Base-by-base conservation (phyloP, 2,113 vertebrate genomes). In the Ancistrus triradiatus region DNA sequence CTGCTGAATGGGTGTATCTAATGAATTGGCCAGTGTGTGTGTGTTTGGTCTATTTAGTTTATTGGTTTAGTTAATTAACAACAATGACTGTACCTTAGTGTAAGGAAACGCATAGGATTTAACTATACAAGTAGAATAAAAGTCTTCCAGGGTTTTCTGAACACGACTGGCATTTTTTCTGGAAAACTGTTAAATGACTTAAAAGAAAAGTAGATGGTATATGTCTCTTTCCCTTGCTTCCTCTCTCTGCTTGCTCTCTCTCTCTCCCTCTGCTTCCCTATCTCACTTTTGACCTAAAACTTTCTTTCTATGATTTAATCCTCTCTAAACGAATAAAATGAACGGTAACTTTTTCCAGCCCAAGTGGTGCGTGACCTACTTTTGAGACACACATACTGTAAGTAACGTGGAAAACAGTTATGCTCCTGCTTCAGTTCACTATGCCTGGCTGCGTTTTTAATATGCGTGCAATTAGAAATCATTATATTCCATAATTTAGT, bases 301-400 rank as follows among this genome's bases (percentile, higher is more conserved):
- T 68, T 51, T 71, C 52, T 28, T 48, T 74, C 63, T 53, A 78
- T 86, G 84, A 86, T 83, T 85, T 83, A 81, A 87, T 80, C 79
- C 69, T 63, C 68, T 51, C 43, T 80, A 77, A 78, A 84, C 78
- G 75, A 79, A 68, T 77, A 55, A 77, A 78, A 84, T 79, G 75
- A 79, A 68, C 76, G 57, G 74, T 80, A 81, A 86, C 71, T 75
- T 84, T 85, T 85, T 87, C 84, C 84, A 85, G 75, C 68, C 78
- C 70, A 67, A 80, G 69, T 66, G 69, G 74, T 51, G 25, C 61
- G 73, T 84, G 85, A 84, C 81, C 81, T 81, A 84, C 74, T 85
- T 83, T 75, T 66, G 57, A 69, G 49, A 70, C 38, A 68, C 46
- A 59, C 49, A 53, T 42, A 42, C 38, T 42, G 38, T 65, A 63